Percentiles rank a stretch among this genome's conserved stretches.
Evolutionary conservation across 1,140 invertebrate genomes (phyloP).

Genomic region (Batillaria attramentaria): DNA sequence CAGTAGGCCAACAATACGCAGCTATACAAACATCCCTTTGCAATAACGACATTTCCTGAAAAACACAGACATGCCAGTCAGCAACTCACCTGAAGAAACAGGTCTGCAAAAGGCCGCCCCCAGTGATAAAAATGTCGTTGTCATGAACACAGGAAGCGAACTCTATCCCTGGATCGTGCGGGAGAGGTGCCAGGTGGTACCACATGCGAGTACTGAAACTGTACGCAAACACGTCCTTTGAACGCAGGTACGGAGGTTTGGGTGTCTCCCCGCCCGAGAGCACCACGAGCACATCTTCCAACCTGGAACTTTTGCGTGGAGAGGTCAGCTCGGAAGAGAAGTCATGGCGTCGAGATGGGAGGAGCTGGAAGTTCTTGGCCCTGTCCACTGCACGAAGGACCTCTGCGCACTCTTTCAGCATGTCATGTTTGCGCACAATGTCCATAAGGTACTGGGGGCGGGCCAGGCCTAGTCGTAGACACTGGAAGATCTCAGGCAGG

Average conservation of each 20-base stretch:
- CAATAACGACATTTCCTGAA: too few species aligned
- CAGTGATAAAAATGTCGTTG: slow-evolving; percentile 63
- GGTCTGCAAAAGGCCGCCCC: slow-evolving; percentile 57
- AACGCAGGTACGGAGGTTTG: slow-evolving; percentile 60
- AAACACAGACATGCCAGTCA: too few species aligned
- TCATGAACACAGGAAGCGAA: slow-evolving; percentile 62
- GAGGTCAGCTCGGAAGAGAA: slow-evolving; percentile 51
- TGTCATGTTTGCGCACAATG: slow-evolving; percentile 46
- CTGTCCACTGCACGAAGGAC: slow-evolving; percentile 53
- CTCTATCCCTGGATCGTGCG: slow-evolving; percentile 64
- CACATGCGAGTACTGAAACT: slow-evolving; percentile 58
- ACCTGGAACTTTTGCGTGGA: slow-evolving; percentile 44
- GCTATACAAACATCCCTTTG: too few species aligned
- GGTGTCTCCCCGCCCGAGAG: slow-evolving; percentile 60
- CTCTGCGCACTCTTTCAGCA: slow-evolving; percentile 47
- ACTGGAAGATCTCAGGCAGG: slow-evolving; percentile 49
- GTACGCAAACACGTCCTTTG: slow-evolving; percentile 57
- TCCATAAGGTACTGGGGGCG: slow-evolving; percentile 56
- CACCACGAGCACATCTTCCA: slow-evolving; percentile 61
- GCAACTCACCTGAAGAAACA: slow-evolving; percentile 49
- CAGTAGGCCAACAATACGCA: too few species aligned
- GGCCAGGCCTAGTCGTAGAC: slow-evolving; percentile 54
- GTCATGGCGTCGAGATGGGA: slow-evolving; percentile 60
- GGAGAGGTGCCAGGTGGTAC: slow-evolving; percentile 56
- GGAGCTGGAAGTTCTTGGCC: slow-evolving; percentile 59